Evolutionary conservation across 2,797 vertebrate genomes (phyloP).

Genomic region (Sebastes nivosus): DNA sequence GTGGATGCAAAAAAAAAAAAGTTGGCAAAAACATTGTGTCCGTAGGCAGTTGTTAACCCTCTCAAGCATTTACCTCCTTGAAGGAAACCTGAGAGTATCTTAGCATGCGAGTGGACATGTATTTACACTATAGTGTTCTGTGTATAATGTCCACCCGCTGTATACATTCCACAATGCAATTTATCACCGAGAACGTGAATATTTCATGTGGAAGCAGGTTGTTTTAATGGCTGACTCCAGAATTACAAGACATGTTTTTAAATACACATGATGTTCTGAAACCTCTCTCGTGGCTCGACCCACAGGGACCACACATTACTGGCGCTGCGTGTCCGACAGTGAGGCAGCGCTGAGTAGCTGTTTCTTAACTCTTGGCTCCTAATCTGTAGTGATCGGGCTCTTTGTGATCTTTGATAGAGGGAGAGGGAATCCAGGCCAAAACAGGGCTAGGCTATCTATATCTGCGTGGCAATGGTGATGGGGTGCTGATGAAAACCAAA

Average conservation of each 20-base stretch:
- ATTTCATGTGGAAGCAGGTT: slow-evolving; percentile 64
- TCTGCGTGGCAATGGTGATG: slow-evolving; percentile 63
- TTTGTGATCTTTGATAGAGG: slow-evolving; percentile 65
- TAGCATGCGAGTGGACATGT: slow-evolving; percentile 65
- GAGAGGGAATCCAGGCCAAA: slow-evolving; percentile 54
- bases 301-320: slow-evolving; percentile 55
- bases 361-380: slow-evolving; percentile 72
- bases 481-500: slow-evolving; percentile 84
- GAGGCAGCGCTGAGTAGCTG: slow-evolving; percentile 54
- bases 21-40: slow-evolving; percentile 23
- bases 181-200: slow-evolving; percentile 60
- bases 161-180: slow-evolving; percentile 72
- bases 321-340: slow-evolving; percentile 40
- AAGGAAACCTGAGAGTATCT: slow-evolving; percentile 63
- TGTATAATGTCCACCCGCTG: slow-evolving; percentile 65
- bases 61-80: slow-evolving; percentile 34
- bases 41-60: slow-evolving; percentile 30
- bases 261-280: slow-evolving; percentile 62
- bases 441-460: slow-evolving; percentile 57
- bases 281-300: slow-evolving; percentile 46
- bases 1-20: slow-evolving; percentile 5
- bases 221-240: slow-evolving; percentile 70
- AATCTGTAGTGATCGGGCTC: slow-evolving; percentile 67
- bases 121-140: slow-evolving; percentile 71
- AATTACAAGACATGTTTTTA: slow-evolving; percentile 70